These are phyloP conservation scores for Apogon hyalosoma DNA, from an alignment of 2,797 vertebrate genomes.

Conservation along the genomic window DNA sequence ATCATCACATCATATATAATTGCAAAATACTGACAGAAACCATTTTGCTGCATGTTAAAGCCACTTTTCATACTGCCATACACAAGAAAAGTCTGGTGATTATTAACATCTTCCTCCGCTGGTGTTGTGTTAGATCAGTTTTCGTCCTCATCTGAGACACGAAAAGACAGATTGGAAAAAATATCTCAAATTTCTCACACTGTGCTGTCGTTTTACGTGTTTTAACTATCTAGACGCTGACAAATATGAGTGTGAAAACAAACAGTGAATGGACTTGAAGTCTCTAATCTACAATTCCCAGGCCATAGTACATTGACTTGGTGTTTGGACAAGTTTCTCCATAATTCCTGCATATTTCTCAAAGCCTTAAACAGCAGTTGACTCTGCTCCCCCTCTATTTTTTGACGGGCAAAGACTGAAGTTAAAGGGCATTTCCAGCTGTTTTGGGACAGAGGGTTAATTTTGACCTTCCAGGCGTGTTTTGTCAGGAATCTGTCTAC, in stretches of 20 bases:
- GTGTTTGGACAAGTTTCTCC: constrained; percentile 52
- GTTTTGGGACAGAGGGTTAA: constrained; percentile 69
- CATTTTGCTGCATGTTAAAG: no score
- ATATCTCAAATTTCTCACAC: no score
- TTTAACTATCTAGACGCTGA: background rate
- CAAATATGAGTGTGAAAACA: constrained; percentile 6
- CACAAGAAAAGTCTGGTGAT: no score
- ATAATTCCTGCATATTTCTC: constrained; percentile 73
- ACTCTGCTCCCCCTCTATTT: constrained; percentile 53
- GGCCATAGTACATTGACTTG: constrained; percentile 17
- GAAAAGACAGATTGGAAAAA: no score
- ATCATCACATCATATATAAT: no score
- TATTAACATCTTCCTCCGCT: no score
- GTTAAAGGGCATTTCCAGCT: constrained; percentile 77
- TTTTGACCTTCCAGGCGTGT: constrained; percentile 66
- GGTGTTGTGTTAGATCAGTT: no score
- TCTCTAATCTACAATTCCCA: constrained; percentile 21
- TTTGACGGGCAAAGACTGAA: constrained; percentile 38
- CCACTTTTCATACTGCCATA: no score
- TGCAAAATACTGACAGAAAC: no score
- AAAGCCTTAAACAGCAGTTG: constrained; percentile 66
- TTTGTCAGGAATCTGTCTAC: constrained; percentile 56
- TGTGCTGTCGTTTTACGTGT: background rate
- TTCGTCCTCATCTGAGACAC: no score
- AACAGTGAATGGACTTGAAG: background rate